Evolutionary conservation across 2,113 vertebrate genomes (phyloP), one percentile per base, ranked within the genome.

Genomic region (Anarrhichthys ocellatus): DNA sequence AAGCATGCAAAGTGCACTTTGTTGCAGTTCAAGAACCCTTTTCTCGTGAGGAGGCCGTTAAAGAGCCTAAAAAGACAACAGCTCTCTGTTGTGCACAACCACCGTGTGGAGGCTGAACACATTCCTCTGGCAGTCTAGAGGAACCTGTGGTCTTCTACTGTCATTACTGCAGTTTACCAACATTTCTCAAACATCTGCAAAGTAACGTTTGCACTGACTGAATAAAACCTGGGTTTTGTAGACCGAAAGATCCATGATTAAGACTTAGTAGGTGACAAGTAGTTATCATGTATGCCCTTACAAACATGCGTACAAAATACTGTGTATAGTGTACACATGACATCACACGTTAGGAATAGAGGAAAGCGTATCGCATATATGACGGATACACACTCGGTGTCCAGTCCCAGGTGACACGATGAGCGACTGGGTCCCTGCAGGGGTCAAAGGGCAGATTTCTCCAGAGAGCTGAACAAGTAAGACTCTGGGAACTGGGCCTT

Each of bases 121-220:
- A 92, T 93, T 94, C 92, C 92, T 87, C 80, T 88, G 90, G 85
- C 85, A 79, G 84, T 86, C 85, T 80, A 83, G 87, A 91, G 90
- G 61, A 89, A 91, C 85, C 89, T 91, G 88, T 89, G 86, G 92
- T 87, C 74, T 93, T 87, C 59, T 68, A 56, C 87, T 87, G 74
- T 90, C 92, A 79, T 90, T 94, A 85, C 87, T 87, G 85, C 70
- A 83, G 85, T 89, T 92, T 87, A 84, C 77, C 63, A 77, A 80
- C 87, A 87, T 86, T 88, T 86, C 79, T 88, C 69, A 78, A 79
- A 67, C 74, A 18, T 78, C 76, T 76, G 80, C 18, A 59, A 76
- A 82, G 79, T 69, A 64, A 87, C 74, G 0, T 46, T 65, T 65
- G 72, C 64, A 73, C 66, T 22, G 71, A 68, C 70, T 54, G 40